These are phyloP conservation scores for Nemopilema nomurai DNA, from an alignment of 30 jellyfish, hydroid and myxozoan species.

Conservation along the genomic window DNA sequence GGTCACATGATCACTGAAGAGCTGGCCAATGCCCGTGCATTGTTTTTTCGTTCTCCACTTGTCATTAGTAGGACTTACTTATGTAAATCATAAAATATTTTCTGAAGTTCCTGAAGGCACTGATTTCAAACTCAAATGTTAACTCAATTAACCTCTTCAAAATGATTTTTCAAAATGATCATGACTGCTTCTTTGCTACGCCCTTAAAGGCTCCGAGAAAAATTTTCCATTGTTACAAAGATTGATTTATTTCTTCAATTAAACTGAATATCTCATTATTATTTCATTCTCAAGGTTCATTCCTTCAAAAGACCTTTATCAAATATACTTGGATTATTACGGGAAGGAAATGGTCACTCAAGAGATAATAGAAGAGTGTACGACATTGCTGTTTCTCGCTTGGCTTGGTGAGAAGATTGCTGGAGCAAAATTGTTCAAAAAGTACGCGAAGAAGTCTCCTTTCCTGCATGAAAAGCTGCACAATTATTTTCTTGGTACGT, in stretches of 20 bases:
- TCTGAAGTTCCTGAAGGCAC: too few species aligned
- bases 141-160: background rate
- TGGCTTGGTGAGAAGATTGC: slow-evolving; percentile 82
- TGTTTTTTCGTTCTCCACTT: too few species aligned
- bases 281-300: slow-evolving; percentile 58
- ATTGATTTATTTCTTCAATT: background rate
- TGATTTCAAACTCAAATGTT: too few species aligned
- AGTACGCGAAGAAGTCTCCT: slow-evolving; percentile 78
- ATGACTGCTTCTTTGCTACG: background rate
- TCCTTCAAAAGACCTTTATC: slow-evolving; percentile 70
- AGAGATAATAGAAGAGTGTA: slow-evolving; percentile 64
- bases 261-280: background rate
- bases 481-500: slow-evolving; percentile 74
- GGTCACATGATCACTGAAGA: too few species aligned
- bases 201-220: background rate
- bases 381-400: slow-evolving; percentile 67
- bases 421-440: slow-evolving; percentile 70
- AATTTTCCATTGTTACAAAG: background rate
- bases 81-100: too few species aligned
- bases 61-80: too few species aligned
- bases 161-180: background rate
- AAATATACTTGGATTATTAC: slow-evolving; percentile 70
- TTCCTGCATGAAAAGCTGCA: slow-evolving; percentile 75
- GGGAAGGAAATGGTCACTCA: slow-evolving; percentile 65
- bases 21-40: too few species aligned